These are phyloP conservation scores for Megaceryle alcyon DNA, from an alignment of 2,797 vertebrate genomes.

Conservation along the genomic window DNA sequence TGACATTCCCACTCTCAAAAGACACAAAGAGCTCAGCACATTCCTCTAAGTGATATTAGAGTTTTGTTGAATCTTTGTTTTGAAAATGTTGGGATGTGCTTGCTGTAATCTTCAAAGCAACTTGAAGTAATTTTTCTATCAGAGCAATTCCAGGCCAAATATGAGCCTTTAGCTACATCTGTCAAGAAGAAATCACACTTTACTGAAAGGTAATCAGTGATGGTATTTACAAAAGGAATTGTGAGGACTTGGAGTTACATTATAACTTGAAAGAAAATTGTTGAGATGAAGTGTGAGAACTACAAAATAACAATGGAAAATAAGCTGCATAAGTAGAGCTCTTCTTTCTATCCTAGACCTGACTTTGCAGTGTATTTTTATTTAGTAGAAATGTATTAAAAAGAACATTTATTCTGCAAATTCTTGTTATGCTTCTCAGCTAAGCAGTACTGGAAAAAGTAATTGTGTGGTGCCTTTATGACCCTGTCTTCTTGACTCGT, in stretches of 20 bases:
- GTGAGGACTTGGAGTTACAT: background rate
- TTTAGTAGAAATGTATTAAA: background rate
- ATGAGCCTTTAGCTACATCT: background rate
- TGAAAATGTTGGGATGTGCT: background rate
- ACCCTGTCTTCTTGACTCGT: background rate
- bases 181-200: background rate
- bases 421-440: background rate
- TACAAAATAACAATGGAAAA: background rate
- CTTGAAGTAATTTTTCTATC: background rate
- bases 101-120: background rate
- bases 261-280: background rate
- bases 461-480: background rate
- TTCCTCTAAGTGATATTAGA: background rate
- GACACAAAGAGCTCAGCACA: background rate
- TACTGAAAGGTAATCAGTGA: background rate
- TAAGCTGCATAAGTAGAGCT: background rate
- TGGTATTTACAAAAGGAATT: background rate
- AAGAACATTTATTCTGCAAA: background rate
- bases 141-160: background rate
- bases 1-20: background rate
- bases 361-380: background rate
- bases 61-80: background rate
- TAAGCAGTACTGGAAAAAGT: background rate
- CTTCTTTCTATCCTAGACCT: background rate
- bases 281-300: background rate